Percentiles rank a stretch among this genome's conserved stretches.
These are phyloP conservation scores for Drosophila rubida DNA, from an alignment of 2,888 invertebrate species.

Conservation along the genomic window DNA sequence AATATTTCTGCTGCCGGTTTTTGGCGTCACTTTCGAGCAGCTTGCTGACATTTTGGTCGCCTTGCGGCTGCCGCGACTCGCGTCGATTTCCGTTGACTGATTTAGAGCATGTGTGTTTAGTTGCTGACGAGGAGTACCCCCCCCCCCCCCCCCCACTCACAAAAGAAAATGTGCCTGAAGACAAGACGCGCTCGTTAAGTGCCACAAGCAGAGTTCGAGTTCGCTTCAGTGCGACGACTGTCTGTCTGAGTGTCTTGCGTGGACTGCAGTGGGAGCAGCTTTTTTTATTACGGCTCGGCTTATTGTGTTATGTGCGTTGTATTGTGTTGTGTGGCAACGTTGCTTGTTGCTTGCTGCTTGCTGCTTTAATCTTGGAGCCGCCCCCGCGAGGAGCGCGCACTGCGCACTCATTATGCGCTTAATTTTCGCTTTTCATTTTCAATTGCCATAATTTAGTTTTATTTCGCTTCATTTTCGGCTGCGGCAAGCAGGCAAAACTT, in stretches of 20 bases:
- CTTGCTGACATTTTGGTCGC: slow-evolving; percentile 37
- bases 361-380: slow-evolving; percentile 68
- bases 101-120: slow-evolving; percentile 25
- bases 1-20: background rate
- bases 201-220: slow-evolving; percentile 19
- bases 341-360: slow-evolving; percentile 51
- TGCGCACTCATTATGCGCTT: slow-evolving; percentile 73
- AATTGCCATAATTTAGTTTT: slow-evolving; percentile 82
- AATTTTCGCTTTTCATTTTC: slow-evolving; percentile 83
- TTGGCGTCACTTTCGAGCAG: background rate
- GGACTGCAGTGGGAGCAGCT: slow-evolving; percentile 33
- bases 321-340: slow-evolving; percentile 61
- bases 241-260: background rate
- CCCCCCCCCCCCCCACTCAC: no score
- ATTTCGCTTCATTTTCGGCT: slow-evolving; percentile 74
- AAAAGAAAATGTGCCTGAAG: slow-evolving; percentile 9
- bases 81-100: slow-evolving; percentile 29
- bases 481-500: slow-evolving; percentile 45
- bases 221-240: slow-evolving; percentile 32
- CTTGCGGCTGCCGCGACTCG: slow-evolving; percentile 16
- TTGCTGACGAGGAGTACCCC: no score
- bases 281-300: slow-evolving; percentile 24
- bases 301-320: slow-evolving; percentile 69
- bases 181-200: slow-evolving; percentile 54
- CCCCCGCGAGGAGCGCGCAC: slow-evolving; percentile 4